Base-by-base conservation (phyloP, 2,113 vertebrate genomes). In the Ptychochromis oligacanthus region DNA sequence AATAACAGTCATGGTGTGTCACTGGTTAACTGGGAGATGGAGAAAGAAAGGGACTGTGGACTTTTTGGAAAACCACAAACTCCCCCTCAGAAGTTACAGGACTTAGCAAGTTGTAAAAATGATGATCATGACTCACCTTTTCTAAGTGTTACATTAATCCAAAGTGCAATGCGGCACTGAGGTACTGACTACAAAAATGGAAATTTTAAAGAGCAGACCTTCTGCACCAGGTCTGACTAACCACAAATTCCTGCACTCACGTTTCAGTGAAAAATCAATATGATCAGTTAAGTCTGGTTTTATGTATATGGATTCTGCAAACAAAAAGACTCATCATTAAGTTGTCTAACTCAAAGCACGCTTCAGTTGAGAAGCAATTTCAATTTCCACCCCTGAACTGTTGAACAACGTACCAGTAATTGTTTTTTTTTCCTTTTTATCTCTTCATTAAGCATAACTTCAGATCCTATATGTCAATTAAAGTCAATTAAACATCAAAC, bases 401-500 rank as follows among this genome's bases (percentile, higher is more conserved):
- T 75, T 59, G 36, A 57, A 83, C 62, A 60, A 54, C 12, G 34
- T 65, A 2, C 34, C 10, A 2, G 8, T n/a, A 49, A 80, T 54
- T 67, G 40, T 72, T 84, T 81, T 40, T n/a, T 38, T 79, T 52
- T 52, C 38, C 24, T 3, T 11, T 46, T 83, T 38, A 64, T 88
- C 67, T 64, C 55, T 64, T 75, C 49, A 20, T 57, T 70, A 26
- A 75, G 55, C 49, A 14, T 22, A 76, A 56, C 46, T 20, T 31
- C 26, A 54, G 76, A 55, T 52, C 49, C 46, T 61, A 54, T 38
- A 40, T 54, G 55, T 62, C 17, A 56, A 18, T 14, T 15, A 76
- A 70, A 72, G 72, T 62, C 52, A 81, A 88, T 72, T 83, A 64
- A 79, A 67, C 78, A 75, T 26, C 28, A 34, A 75, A 75, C 40